Base-by-base conservation (phyloP, 2,113 vertebrate species). In the Meleagris gallopavo region DNA sequence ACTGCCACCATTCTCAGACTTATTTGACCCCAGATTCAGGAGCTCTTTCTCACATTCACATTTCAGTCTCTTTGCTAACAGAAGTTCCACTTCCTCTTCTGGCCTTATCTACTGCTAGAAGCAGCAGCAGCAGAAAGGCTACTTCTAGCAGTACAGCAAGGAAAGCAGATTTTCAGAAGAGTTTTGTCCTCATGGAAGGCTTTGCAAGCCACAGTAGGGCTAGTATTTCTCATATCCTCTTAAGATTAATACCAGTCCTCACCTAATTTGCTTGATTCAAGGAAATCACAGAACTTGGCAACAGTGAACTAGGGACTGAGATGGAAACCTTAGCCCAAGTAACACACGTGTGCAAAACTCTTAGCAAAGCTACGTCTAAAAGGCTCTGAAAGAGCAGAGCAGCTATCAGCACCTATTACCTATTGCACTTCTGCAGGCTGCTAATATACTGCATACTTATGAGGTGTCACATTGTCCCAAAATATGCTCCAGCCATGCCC, bases 401-500 rank as follows among this genome's bases (percentile, higher is more conserved):
- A 64, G 27, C 30, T 71, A 2, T 5, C 20, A 41, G 60, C 58
- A 27, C 55, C 21, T 29, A 4, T 6, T 7, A 22, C 22, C 58
- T 67, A 4, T 58, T 54, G 48, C 43, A 21, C 46, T 64, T 34
- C 67, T 48, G 54, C 30, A 61, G 18, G 61, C 61, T 74, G 43
- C 62, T 38, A 29, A 5, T 16, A 14, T 52, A 30, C 22, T 7
- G 19, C 54, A 2, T 5, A 19, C 5, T 45, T 21, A 32, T 20
- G 5, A 41, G 62, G 40, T 41, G 27, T 18, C 38, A 41, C 27
- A 6, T 36, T 29, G 11, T 20, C 62, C 27, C 38, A 50, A 24
- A 13, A 19, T 1, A 9, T 0, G 22, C 32, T 45, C 72, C 55
- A 20, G 55, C 48, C 7, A 0, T 9, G 5, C 48, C 61, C 45